Evolutionary conservation across 2,797 vertebrate genomes (phyloP).

Genomic region (Stomatorhinus walkeri): DNA sequence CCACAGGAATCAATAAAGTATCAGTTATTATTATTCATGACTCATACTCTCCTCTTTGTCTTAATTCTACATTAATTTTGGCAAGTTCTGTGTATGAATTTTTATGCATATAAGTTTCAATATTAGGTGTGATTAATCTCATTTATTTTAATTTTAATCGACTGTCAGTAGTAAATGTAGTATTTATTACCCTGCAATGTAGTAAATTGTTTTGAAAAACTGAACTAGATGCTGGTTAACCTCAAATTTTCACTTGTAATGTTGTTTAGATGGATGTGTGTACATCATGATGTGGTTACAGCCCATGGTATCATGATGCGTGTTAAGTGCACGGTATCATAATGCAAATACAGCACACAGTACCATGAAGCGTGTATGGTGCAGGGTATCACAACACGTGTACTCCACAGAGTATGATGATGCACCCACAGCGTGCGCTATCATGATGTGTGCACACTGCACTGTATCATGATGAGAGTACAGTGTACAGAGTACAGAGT

Average conservation of each 20-base stretch:
- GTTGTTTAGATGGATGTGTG: background rate
- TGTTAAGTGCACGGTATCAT: background rate
- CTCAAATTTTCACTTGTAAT: background rate
- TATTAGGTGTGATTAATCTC: background rate
- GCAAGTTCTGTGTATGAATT: background rate
- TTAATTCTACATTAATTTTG: background rate
- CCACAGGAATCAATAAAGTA: background rate
- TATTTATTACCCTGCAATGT: background rate
- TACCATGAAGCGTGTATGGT: background rate
- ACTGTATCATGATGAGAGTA: background rate
- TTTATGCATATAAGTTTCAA: background rate
- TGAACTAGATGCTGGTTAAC: background rate
- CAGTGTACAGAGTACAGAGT: too few species aligned
- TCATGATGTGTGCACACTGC: background rate
- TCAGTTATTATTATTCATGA: background rate
- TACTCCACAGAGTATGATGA: background rate
- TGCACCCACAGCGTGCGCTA: background rate
- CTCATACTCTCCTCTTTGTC: background rate
- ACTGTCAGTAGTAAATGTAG: too few species aligned
- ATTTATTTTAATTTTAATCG: background rate
- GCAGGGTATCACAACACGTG: background rate
- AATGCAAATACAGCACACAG: background rate
- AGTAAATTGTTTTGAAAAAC: background rate
- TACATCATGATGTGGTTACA: background rate
- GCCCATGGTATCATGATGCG: background rate